Evolutionary conservation across 2,797 vertebrate genomes (phyloP), one percentile per base, ranked within the genome.

Genomic region (Acanthornis magna): DNA sequence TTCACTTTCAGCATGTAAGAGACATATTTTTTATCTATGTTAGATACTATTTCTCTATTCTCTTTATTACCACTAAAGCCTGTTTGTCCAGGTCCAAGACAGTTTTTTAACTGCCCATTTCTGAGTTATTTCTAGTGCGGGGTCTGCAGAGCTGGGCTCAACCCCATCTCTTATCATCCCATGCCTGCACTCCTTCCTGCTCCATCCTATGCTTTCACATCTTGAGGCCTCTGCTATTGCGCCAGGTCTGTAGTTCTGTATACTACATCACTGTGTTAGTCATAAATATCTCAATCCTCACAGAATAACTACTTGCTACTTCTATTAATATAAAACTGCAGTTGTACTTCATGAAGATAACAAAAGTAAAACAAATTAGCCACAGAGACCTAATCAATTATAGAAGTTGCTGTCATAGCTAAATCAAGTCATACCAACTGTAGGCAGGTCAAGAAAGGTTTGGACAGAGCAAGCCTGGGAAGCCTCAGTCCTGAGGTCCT

Each of bases 21-120:
- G 12, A 29, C 0, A 6, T 11, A 1, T 0, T 21, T 72, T 83
- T 70, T 13, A 30, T 4, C 3, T 55, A 25, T 13, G 6, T 40
- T 36, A 27, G 23, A 18, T n/a, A 25, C 2, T 26, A 19, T 26
- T 12, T 25, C 16, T 80, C 86, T 53, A 20, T 48, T 88, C 3
- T 40, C 12, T 81, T 80, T 72, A 13, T 61, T 75, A 50, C 4
- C 11, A 45, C 10, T 60, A 81, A 61, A 65, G 10, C 7, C 23
- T 42, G 1, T 36, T 81, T 82, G 30, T 13, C 8, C 38, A 75
- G 3, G 6, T 67, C 26, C 16, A 42, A 23, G 27, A 10, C 7
- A 42, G 5, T 2, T 68, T 63, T 88, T 63, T 23, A 67, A 61
- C 9, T 40, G 10, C 58, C 5, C 5, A 17, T 61, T 67, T 18